These are phyloP conservation scores for Callithrix jacchus DNA, from an alignment of 2,113 vertebrate species.

Conservation along the genomic window DNA sequence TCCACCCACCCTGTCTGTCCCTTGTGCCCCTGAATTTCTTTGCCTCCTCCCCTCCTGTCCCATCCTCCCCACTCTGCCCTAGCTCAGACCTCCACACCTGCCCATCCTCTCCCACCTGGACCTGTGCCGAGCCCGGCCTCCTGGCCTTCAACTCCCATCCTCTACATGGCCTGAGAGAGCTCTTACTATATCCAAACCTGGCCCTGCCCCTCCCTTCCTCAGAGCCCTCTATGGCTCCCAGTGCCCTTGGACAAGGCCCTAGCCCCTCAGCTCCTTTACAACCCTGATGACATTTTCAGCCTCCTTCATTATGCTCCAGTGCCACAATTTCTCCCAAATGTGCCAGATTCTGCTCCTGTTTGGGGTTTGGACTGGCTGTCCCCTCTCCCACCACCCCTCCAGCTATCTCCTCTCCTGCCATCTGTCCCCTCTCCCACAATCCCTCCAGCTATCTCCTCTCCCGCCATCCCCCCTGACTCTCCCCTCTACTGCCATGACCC, in stretches of 20 bases:
- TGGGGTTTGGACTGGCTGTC: not conserved
- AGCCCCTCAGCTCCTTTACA: no score
- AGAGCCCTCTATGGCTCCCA: not conserved
- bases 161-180: not conserved
- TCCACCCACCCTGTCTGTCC: not conserved
- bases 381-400: no score
- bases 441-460: no score
- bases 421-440: no score
- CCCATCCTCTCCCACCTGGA: not conserved
- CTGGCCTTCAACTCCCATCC: not conserved
- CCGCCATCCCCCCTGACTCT: no score
- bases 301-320: rapidly evolving
- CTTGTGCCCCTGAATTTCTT: not conserved
- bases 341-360: not conserved
- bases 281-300: not conserved
- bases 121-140: not conserved
- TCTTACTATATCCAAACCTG: not conserved
- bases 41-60: not conserved
- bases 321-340: not conserved
- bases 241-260: not conserved
- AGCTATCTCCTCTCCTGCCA: no score
- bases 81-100: not conserved
- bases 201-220: not conserved
- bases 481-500: no score
- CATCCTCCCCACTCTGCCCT: not conserved